These are phyloP conservation scores for Pterocles orientalis DNA, from an alignment of 2,113 vertebrate species.

Conservation along the genomic window DNA sequence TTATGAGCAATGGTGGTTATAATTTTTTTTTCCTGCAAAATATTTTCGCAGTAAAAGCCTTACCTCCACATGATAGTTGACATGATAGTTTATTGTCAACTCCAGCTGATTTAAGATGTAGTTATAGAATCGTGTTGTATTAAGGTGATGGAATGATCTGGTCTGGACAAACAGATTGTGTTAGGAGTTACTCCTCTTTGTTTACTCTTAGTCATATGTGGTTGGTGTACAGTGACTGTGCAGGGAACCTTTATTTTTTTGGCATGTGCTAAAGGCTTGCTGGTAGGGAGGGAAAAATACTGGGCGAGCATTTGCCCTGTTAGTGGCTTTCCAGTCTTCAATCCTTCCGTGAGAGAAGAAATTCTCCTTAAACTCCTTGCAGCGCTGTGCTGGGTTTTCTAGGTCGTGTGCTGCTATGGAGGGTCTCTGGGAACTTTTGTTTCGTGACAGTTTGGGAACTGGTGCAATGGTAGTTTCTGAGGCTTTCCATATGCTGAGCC, in stretches of 20 bases:
- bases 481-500: background rate
- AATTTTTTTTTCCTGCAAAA: background rate
- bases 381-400: background rate
- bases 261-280: background rate
- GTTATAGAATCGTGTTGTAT: background rate
- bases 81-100: background rate
- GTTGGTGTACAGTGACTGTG: background rate
- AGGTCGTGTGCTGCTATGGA: rapidly evolving
- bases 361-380: background rate
- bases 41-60: background rate
- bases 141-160: background rate
- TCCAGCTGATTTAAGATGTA: background rate
- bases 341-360: background rate
- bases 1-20: background rate
- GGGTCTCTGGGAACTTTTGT: background rate
- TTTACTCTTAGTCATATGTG: background rate
- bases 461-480: background rate
- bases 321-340: background rate
- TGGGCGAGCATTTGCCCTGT: background rate
- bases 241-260: background rate
- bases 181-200: background rate
- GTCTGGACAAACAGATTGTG: background rate
- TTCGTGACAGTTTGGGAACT: background rate
- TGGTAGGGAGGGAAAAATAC: background rate
- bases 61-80: background rate